These are phyloP conservation scores for Scelioninae gen. 1 DNA, from an alignment of 2,888 invertebrate species.

Conservation along the genomic window DNA sequence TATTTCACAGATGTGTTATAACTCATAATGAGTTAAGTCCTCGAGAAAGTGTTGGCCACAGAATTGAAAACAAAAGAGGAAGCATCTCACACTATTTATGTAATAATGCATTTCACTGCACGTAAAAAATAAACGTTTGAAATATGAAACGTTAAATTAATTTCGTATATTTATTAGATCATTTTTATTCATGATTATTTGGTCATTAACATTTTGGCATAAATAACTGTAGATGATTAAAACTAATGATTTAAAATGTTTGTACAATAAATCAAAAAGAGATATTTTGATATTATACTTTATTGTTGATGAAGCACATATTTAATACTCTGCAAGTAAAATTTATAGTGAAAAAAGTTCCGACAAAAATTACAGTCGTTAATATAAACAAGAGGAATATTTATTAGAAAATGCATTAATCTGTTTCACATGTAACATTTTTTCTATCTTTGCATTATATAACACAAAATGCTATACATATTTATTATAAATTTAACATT, in stretches of 20 bases:
- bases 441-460: slow-evolving; percentile 11
- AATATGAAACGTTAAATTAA: slow-evolving; percentile 30
- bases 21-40: slow-evolving; percentile 52
- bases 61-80: slow-evolving; percentile 62
- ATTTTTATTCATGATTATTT: background rate
- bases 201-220: background rate
- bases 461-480: background rate
- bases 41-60: slow-evolving; percentile 54
- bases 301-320: background rate
- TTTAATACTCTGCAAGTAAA: background rate
- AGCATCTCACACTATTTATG: slow-evolving; percentile 56
- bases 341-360: slow-evolving; percentile 9
- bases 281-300: background rate
- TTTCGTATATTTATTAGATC: background rate
- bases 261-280: background rate
- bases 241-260: background rate
- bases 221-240: background rate
- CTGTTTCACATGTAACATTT: slow-evolving; percentile 16
- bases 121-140: slow-evolving; percentile 11
- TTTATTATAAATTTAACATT: background rate
- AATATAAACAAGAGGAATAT: slow-evolving; percentile 12
- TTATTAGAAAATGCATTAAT: slow-evolving; percentile 13
- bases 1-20: slow-evolving; percentile 58
- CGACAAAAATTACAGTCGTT: background rate
- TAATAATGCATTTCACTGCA: slow-evolving; percentile 50